Base-by-base conservation (phyloP, 2,113 vertebrate genomes). In the Stigmatopora argus region DNA sequence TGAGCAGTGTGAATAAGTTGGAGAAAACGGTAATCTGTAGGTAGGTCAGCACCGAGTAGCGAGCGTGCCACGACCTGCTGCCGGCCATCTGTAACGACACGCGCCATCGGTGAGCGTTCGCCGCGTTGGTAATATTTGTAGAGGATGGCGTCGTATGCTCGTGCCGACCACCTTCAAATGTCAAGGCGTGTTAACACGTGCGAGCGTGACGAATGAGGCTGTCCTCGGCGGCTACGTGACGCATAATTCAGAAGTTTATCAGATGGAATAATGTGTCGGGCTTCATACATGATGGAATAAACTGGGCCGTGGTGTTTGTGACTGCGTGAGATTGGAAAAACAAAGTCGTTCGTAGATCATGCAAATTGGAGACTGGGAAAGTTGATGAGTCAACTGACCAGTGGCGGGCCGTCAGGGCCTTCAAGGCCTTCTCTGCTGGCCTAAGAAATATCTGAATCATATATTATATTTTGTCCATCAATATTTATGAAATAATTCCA, bases 11-110 rank as follows among this genome's bases (percentile, higher is more conserved):
- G 82, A 98, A 99, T 76, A 99, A 90, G 88, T 99, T 99, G 91
- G 97, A 97, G 90, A 99, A 99, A 59, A 99, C 95, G 92, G 93
- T 94, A 75, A 94, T 95, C 90, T 99, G 96, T 86, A 98, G 92
- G 92, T 97, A 99, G 89, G 94, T 97, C 80, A 99, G 80, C 13
- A 97, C 90, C 13, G 96, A 95, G 77, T 92, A 98, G 66, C 94
- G 90, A 3, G 96, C 93, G 64, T 99, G 97, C 97, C 96, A 98
- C 70, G 96, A 98, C 89, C 92, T 93, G 89, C 91, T 94, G 80
- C 87, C 89, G 65, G 94, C 91, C 79, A 94, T 96, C 96, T 99
- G 74, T 5, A 77, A 46, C 41, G 15, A 62, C 46, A 45, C 41
- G 7, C 35, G 8, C 1, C 1, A 61, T 18, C 60, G 35, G 34